Conservation (phyloP, 2,888 invertebrate genomes). For the Drosophila formosana region DNA sequence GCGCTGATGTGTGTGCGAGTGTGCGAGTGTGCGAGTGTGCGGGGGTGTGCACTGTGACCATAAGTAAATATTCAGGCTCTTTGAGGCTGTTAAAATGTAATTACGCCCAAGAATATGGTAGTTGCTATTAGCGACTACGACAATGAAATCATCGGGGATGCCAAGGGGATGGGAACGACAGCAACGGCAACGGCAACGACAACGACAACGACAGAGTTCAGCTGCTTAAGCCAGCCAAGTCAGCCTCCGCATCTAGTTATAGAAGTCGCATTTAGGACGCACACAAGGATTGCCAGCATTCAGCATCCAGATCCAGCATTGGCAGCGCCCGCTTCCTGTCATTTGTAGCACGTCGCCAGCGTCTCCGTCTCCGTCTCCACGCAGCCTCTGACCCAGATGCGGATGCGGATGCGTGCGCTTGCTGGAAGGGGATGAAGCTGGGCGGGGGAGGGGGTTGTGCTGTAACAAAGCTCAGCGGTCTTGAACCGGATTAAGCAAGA, state of each 20-base stretch:
- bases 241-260: constrained; percentile 22
- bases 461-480: constrained; percentile 74
- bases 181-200: constrained; percentile 6
- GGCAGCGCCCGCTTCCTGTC: constrained; percentile 61
- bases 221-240: constrained; percentile 58
- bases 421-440: neutral
- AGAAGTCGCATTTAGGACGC: constrained; percentile 29
- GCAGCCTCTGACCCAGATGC: constrained; percentile 71
- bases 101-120: constrained; percentile 65
- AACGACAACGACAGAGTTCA: constrained; percentile 10
- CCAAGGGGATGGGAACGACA: neutral
- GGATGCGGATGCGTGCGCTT: constrained; percentile 59
- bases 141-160: constrained; percentile 70
- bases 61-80: constrained; percentile 72
- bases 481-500: constrained; percentile 81
- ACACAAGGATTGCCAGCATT: constrained; percentile 2
- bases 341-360: constrained; percentile 52
- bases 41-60: constrained; percentile 36
- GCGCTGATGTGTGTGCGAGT: constrained; percentile 20
- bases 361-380: constrained; percentile 8
- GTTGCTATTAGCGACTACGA: constrained; percentile 80
- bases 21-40: constrained; percentile 18
- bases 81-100: constrained; percentile 79
- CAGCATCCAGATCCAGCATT: neutral
- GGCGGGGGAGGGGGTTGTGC: constrained; percentile 3